Evolutionary conservation across 2,888 invertebrate genomes (phyloP), one percentile per base, ranked within the genome.

Genomic region (Timema cristinae): DNA sequence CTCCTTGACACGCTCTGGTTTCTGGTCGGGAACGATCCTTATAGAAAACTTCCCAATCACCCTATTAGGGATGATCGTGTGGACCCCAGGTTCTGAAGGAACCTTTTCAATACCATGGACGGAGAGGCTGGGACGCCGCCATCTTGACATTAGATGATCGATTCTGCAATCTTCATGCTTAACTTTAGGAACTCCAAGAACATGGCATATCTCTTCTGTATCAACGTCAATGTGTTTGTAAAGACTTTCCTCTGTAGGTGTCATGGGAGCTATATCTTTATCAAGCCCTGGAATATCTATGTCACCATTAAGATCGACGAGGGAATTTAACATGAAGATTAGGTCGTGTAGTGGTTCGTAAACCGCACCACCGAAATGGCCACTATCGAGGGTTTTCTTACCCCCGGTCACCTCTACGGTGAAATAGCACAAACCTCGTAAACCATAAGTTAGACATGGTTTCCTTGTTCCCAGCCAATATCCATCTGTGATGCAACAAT

Each of bases 391-490:
- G 79, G 88, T 87, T 77, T 85, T 85, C 10, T 77, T 78, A n/a
- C 86, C 83, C 77, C 87, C 84, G 76, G 84, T 82, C 9, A 88
- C 82, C 76, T 85, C 84, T 67, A 85, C 73, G 75, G 81, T 83
- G 80, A 86, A 88, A 79, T 87, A 87, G 76, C 83, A 83, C 70
- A 85, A 79, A 49, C 88, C 88, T 72, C 85, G 81, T 10, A 88
- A 82, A 11, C 88, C 88, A 78, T 88, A 88, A 6, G 87, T 87
- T 70, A 88, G 79, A 77, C 87, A 88, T 0, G 88, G 88, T 76
- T 85, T 87, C 68, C 82, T 82, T 77, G 83, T 86, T n/a, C 87
- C 87, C 15, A 88, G 80, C 88, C 88, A 88, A 78, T 88, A 88
- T 79, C 87, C 88, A 79, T 88, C 88, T 47, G 86, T 86, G 75